Evolutionary conservation across 2,113 vertebrate species (phyloP), one percentile per base, ranked within the genome.

Genomic region (Phrynosoma blainvillii): DNA sequence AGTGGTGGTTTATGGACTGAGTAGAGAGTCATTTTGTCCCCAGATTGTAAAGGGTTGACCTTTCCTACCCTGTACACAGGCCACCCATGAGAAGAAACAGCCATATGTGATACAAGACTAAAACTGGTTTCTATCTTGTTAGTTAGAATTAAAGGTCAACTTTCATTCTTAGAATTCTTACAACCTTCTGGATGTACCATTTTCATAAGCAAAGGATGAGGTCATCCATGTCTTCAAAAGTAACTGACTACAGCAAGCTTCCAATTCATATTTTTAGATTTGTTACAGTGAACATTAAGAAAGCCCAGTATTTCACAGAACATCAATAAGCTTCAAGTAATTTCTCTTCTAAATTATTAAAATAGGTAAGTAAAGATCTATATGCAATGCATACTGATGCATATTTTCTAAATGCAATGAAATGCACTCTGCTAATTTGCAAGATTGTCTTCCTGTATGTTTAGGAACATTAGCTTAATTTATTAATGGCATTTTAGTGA

Each of bases 381-480:
- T 92, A 84, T 90, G 94, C 93, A 32, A 40, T 89, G 89, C 84
- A 85, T 93, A 90, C 52, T 79, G 91, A 90, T 92, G 82, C 91
- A 88, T 82, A 66, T 88, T 89, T 88, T 95, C 89, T 79, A 82
- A 75, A 91, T 52, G 82, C 84, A 89, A 79, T 90, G 84, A 93
- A 93, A 93, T 79, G 93, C 93, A 96, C 93, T 96, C 94, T 91
- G 90, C 81, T 92, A 81, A 92, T 94, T 95, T 94, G 81, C 86
- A 93, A 93, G 94, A 90, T 91, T 90, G 90, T 94, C 95, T 95
- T 93, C 90, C 95, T 96, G 94, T 94, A 89, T 93, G 87, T 87
- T 91, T 91, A 90, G 74, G 81, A 92, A 77, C 54, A 92, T 88
- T 56, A 86, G 71, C 87, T 92, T 90, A 92, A 94, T 84, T 92